These are phyloP conservation scores for Limanda limanda DNA, from an alignment of 2,113 vertebrate species.

Conservation along the genomic window DNA sequence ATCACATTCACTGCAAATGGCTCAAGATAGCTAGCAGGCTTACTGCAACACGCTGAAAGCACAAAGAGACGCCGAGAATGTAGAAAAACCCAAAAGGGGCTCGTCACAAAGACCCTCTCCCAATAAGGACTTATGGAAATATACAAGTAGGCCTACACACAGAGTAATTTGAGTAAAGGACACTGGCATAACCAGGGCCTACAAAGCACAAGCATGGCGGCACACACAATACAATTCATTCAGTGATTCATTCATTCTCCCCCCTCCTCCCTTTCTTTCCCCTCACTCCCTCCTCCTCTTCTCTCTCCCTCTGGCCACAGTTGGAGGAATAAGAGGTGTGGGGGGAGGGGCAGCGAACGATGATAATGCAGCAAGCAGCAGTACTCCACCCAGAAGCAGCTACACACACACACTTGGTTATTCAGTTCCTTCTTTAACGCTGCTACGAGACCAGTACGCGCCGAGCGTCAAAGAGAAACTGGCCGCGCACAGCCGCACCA, in stretches of 20 bases:
- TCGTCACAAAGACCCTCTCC: conserved; percentile 56
- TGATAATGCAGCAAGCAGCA: conserved; percentile 85
- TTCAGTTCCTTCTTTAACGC: conserved; percentile 75
- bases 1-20: conserved; percentile 39
- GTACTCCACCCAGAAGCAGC: conserved; percentile 81
- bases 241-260: conserved; percentile 83
- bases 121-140: conserved; percentile 55
- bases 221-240: conserved; percentile 86
- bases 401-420: conserved; percentile 61
- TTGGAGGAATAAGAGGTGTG: conserved; percentile 74
- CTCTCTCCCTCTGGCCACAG: conserved; percentile 69
- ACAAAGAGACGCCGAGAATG: conserved; percentile 54
- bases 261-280: conserved; percentile 73
- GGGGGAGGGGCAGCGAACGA: conserved; percentile 76
- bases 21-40: conserved; percentile 48
- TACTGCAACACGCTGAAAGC: conserved; percentile 30
- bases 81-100: conserved; percentile 37
- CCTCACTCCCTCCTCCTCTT: conserved; percentile 65
- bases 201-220: conserved; percentile 77
- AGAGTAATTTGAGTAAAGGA: conserved; percentile 73
- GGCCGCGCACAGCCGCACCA: conserved; percentile 55
- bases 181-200: conserved; percentile 71
- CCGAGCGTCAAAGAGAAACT: conserved; percentile 65
- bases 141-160: conserved; percentile 60
- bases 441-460: conserved; percentile 54